Percentiles rank a stretch among this genome's conserved stretches.
These are phyloP conservation scores for Platysteira castanea DNA, from an alignment of 2,113 vertebrate species.

Conservation along the genomic window DNA sequence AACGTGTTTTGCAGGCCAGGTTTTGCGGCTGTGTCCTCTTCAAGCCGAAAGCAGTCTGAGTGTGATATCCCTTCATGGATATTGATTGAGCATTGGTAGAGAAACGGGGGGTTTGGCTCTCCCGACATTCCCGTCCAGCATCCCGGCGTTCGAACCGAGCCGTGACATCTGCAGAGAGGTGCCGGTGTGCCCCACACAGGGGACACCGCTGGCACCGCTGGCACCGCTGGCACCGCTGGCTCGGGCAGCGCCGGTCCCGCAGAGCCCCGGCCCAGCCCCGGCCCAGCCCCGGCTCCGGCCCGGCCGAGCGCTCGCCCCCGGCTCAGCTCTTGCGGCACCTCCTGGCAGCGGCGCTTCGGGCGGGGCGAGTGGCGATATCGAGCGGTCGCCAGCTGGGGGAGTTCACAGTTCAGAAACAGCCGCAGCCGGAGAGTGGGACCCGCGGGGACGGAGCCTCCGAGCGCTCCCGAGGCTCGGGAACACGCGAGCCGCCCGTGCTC, in stretches of 20 bases:
- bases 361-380: neutral
- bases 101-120: neutral
- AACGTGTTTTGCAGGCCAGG: fast-evolving
- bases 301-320: fast-evolving
- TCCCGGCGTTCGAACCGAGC: too few species aligned
- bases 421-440: fast-evolving
- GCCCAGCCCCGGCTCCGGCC: neutral
- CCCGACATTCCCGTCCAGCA: neutral
- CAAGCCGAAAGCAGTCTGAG: neutral
- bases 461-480: neutral
- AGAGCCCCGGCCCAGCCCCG: too few species aligned
- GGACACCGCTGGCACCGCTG: fast-evolving
- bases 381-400: conserved; percentile 3
- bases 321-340: neutral
- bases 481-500: neutral
- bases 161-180: fast-evolving
- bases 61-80: neutral
- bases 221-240: too few species aligned
- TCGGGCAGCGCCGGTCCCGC: fast-evolving
- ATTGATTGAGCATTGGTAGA: fast-evolving
- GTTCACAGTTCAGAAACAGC: conserved; percentile 14
- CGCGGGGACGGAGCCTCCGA: fast-evolving
- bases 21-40: neutral
- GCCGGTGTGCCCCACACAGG: neutral
- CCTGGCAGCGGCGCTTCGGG: too few species aligned